Percentiles rank a stretch among this genome's conserved stretches.
phyloP scores from a whole-genome alignment of 2,888 invertebrate genomes.

The Agrotis ipsilon region DNA sequence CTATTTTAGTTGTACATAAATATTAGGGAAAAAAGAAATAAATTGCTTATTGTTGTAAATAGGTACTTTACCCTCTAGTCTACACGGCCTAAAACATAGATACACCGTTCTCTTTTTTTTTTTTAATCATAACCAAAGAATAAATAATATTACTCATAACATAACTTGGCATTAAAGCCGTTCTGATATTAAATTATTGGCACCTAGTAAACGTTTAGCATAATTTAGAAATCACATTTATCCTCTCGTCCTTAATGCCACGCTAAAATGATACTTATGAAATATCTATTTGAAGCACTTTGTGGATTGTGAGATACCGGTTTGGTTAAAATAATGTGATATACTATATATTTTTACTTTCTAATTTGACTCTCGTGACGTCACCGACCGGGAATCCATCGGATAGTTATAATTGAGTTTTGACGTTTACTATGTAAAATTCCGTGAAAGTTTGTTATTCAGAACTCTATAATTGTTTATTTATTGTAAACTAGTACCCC shows the following conservation, averaged over 20 bases:
- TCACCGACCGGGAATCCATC: constrained; percentile 55
- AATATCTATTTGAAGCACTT: not conserved
- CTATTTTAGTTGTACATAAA: too few relatives aligned
- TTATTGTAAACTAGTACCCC: too few relatives aligned
- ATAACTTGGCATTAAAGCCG: too few relatives aligned
- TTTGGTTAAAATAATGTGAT: constrained; percentile 70
- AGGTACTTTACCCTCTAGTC: too few relatives aligned
- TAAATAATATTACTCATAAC: not conserved
- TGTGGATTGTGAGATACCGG: constrained; percentile 57
- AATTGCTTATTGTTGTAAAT: too few relatives aligned
- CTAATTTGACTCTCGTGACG: constrained; percentile 77
- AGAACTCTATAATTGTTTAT: not conserved
- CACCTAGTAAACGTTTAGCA: not conserved
- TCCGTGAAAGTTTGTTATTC: constrained; percentile 40
- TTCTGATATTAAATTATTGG: constrained; percentile 2
- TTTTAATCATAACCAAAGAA: not conserved
- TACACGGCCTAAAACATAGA: not conserved
- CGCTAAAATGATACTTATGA: constrained; percentile 6
- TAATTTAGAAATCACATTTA: constrained; percentile 22
- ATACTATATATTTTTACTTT: constrained; percentile 73
- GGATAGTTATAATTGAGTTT: constrained; percentile 22
- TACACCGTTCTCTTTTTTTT: not conserved
- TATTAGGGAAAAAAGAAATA: too few relatives aligned
- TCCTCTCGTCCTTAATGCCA: not conserved
- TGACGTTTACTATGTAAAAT: constrained; percentile 12